Evolutionary conservation across 2,113 vertebrate species (phyloP).

Genomic region (Globicephala melas): DNA sequence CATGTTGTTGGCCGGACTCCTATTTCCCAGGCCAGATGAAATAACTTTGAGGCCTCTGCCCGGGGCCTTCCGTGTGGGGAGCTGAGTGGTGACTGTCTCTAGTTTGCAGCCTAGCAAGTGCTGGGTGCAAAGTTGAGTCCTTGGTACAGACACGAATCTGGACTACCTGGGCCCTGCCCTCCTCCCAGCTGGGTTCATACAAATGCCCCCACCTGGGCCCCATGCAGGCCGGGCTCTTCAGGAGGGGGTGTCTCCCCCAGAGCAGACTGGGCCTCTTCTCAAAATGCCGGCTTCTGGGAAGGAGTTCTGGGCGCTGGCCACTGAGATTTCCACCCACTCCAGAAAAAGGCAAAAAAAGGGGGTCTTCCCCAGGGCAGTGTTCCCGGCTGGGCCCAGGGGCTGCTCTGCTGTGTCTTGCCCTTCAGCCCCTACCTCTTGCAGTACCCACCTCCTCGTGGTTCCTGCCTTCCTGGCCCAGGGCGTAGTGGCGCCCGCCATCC

Average conservation of each 20-base stretch:
- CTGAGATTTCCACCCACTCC: not conserved
- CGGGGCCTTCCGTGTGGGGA: not conserved
- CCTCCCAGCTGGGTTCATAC: not conserved
- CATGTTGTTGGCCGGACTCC: not conserved
- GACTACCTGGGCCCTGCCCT: not conserved
- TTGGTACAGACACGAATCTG: not conserved
- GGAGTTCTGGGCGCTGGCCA: not conserved
- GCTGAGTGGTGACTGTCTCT: not conserved
- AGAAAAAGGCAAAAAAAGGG: not conserved
- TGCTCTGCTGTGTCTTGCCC: not conserved
- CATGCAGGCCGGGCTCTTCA: not conserved
- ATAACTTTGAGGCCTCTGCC: not conserved
- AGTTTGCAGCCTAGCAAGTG: not conserved
- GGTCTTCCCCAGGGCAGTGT: not conserved
- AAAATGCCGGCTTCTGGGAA: not conserved
- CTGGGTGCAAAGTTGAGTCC: not conserved
- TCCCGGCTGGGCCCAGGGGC: not conserved
- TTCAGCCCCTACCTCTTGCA: too few species aligned
- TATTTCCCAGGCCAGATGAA: not conserved
- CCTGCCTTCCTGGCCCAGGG: constrained; percentile 89
- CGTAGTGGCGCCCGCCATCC: constrained; percentile 79
- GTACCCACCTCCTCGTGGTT: constrained; percentile 85
- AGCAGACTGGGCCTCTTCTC: not conserved
- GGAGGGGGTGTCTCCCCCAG: not conserved
- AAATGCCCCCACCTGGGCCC: not conserved